Percentiles rank a stretch among this genome's conserved stretches.
These are phyloP conservation scores for Barbus barbus DNA, from an alignment of 2,113 vertebrate species.

Conservation along the genomic window DNA sequence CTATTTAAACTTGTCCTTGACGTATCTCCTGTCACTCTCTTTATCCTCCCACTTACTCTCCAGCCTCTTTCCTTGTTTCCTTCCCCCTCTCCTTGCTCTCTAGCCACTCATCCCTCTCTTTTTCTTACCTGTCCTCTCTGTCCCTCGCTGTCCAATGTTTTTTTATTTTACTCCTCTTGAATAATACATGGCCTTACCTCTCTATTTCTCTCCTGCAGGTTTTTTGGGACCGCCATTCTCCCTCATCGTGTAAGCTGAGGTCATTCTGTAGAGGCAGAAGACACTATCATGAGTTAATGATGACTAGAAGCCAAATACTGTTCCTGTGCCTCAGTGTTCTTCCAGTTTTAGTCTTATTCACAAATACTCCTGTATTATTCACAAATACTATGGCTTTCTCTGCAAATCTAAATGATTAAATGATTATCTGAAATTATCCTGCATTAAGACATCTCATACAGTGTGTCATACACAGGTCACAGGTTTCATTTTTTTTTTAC, in stretches of 20 bases:
- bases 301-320: neutral
- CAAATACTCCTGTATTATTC: neutral
- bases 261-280: conserved; percentile 3
- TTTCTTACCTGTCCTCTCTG: conserved; percentile 4
- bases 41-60: neutral
- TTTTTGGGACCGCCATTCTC: neutral
- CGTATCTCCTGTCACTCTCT: neutral
- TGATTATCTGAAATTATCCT: neutral
- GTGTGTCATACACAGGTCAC: neutral
- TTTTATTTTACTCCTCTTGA: conserved; percentile 3
- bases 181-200: conserved; percentile 31
- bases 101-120: neutral
- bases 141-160: neutral
- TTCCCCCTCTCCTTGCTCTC: neutral
- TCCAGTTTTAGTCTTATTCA: neutral
- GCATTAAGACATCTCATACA: neutral
- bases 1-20: neutral
- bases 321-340: neutral
- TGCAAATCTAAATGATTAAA: neutral
- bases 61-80: neutral
- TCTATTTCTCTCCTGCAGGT: conserved; percentile 33
- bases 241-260: neutral
- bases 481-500: neutral
- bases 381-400: neutral
- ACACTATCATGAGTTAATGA: neutral